Conservation (phyloP, 2,888 invertebrate species). For the Unio delphinus region DNA sequence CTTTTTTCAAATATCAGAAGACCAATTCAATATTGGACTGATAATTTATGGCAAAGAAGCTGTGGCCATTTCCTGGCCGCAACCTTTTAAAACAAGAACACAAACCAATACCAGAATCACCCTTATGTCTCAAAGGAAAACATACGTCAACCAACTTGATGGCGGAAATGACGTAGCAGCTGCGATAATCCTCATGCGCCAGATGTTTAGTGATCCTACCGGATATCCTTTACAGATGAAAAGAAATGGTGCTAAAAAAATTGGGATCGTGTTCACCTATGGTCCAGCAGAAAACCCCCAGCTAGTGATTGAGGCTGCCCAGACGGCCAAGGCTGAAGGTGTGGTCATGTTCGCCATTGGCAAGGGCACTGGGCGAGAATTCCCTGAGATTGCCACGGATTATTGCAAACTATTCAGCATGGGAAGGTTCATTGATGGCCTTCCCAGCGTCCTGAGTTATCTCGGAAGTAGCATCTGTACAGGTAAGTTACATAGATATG, state of each 20-base stretch:
- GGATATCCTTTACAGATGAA: constrained; percentile 29
- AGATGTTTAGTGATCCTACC: constrained; percentile 43
- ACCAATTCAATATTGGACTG: constrained; percentile 39
- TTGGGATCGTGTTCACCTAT: constrained; percentile 46
- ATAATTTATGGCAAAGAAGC: constrained; percentile 40
- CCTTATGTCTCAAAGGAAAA: constrained; percentile 35
- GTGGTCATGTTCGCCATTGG: constrained; percentile 41
- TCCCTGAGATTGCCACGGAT: constrained; percentile 36
- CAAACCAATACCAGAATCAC: constrained; percentile 45
- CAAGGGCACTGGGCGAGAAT: constrained; percentile 37
- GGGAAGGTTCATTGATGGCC: constrained; percentile 42
- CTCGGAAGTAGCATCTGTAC: constrained; percentile 48
- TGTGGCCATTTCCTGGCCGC: constrained; percentile 31
- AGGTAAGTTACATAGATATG: constrained; percentile 9
- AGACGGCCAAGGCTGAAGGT: constrained; percentile 25
- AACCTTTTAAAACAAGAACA: constrained; percentile 33
- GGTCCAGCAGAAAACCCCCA: constrained; percentile 17
- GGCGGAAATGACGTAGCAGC: constrained; percentile 37
- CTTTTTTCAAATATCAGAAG: constrained; percentile 31
- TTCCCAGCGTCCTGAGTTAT: constrained; percentile 40
- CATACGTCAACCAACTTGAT: constrained; percentile 23
- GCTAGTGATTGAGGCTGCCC: constrained; percentile 21
- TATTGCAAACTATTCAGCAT: constrained; percentile 43
- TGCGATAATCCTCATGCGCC: constrained; percentile 37
- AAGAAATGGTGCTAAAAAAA: constrained; percentile 29